Evolutionary conservation across 2,888 invertebrate genomes (phyloP).

Genomic region (Eilema griseolum): DNA sequence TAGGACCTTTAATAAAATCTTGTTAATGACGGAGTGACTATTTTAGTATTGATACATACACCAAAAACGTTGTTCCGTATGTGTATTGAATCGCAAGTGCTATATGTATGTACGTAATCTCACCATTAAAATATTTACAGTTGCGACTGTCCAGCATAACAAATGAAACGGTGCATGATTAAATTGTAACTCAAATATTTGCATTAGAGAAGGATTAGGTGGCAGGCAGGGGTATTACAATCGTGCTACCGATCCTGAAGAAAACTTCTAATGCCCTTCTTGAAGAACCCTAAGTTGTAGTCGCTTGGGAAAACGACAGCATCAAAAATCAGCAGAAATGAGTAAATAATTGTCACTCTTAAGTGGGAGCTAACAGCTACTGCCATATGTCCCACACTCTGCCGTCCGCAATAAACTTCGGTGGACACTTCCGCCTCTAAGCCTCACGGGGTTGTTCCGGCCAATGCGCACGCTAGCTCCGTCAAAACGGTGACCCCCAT

Average conservation of each 20-base stretch:
- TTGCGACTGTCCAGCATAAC: too few relatives aligned
- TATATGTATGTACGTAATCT: too few relatives aligned
- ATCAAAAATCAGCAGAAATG: too few relatives aligned
- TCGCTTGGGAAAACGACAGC: too few relatives aligned
- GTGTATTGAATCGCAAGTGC: too few relatives aligned
- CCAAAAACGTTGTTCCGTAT: neutral
- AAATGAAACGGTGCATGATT: too few relatives aligned
- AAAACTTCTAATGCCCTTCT: too few relatives aligned
- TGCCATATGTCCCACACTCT: neutral
- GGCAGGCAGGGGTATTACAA: too few relatives aligned
- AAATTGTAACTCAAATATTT: too few relatives aligned
- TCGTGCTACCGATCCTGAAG: too few relatives aligned
- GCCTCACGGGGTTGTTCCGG: neutral
- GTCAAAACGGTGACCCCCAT: neutral
- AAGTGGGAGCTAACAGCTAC: neutral
- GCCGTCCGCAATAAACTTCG: neutral
- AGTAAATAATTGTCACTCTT: neutral
- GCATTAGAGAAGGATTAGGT: too few relatives aligned
- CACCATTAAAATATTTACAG: neutral
- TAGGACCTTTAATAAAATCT: neutral
- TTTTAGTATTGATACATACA: neutral
- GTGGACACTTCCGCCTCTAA: neutral
- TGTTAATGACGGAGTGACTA: neutral
- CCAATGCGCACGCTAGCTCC: neutral
- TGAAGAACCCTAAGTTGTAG: too few relatives aligned